Conservation (phyloP, 1,140 invertebrate genomes). For the Dermatophagoides farinae region DNA sequence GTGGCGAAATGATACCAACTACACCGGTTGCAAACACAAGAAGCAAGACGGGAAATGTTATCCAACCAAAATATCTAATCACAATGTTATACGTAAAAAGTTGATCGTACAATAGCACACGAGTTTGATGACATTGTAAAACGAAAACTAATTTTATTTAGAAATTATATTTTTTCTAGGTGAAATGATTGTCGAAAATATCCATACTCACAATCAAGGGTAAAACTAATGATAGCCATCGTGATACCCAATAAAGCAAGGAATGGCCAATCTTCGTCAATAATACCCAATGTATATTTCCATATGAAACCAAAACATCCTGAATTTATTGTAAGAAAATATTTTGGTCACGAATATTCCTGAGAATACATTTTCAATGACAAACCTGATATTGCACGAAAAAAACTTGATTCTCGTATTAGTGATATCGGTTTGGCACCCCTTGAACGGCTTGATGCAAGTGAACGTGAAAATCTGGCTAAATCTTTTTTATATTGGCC, state of each 20-base stretch:
- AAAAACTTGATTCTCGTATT: slow-evolving; percentile 38
- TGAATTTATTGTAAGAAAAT: neutral
- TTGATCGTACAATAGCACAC: slow-evolving; percentile 76
- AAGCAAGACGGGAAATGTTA: slow-evolving; percentile 60
- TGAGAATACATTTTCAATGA: no score
- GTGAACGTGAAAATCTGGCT: slow-evolving; percentile 73
- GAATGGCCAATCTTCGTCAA: slow-evolving; percentile 40
- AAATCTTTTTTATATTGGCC: slow-evolving; percentile 83
- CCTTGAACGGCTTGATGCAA: slow-evolving; percentile 45
- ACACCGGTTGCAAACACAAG: slow-evolving; percentile 84
- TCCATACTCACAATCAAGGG: slow-evolving; percentile 49
- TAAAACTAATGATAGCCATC: slow-evolving; percentile 83
- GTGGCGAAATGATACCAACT: slow-evolving; percentile 71
- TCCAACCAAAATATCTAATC: slow-evolving; percentile 70
- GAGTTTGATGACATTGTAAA: slow-evolving; percentile 26
- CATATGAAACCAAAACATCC: slow-evolving; percentile 32
- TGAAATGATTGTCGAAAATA: no score
- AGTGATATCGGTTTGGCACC: slow-evolving; percentile 35
- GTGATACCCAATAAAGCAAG: slow-evolving; percentile 77
- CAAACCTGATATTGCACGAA: slow-evolving; percentile 14
- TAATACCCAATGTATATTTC: slow-evolving; percentile 42
- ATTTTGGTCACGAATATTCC: no score
- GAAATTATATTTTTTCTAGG: no score
- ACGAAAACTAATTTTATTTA: slow-evolving; percentile 1
- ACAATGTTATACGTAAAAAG: slow-evolving; percentile 51